Conservation (phyloP, 2,113 vertebrate species). For the Puntigrus tetrazona region DNA sequence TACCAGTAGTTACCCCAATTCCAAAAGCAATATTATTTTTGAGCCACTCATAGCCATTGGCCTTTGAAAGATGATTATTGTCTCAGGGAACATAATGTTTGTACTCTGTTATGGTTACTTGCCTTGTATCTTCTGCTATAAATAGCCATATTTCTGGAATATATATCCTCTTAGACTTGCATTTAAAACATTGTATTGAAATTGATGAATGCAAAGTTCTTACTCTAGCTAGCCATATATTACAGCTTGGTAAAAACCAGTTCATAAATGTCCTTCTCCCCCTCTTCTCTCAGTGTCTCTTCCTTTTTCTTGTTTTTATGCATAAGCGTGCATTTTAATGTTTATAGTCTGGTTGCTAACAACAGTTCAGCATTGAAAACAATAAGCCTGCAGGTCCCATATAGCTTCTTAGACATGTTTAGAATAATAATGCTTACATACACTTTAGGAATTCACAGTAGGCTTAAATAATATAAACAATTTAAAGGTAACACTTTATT, state of each 20-base stretch:
- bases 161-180: not conserved
- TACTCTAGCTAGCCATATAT: not conserved
- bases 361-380: constrained; percentile 33
- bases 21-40: not conserved
- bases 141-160: not conserved
- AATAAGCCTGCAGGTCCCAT: not conserved
- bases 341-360: constrained; percentile 52
- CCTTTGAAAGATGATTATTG: constrained; percentile 16
- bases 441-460: not conserved
- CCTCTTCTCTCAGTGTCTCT: not conserved
- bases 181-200: not conserved
- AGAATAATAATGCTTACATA: not conserved
- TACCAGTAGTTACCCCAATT: not conserved
- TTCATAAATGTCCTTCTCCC: not conserved
- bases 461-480: not conserved
- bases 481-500: no score
- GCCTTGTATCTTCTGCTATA: constrained; percentile 12
- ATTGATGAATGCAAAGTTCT: not conserved
- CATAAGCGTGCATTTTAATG: constrained; percentile 7
- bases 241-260: not conserved
- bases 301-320: not conserved
- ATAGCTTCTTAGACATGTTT: not conserved
- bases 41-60: not conserved
- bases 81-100: constrained; percentile 12
- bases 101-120: constrained; percentile 35